A percentile compares a stretch with the other conserved stretches of the same genome.
phyloP scores from a whole-genome alignment of 2,113 vertebrate species.

The Alaudala cheleensis region DNA sequence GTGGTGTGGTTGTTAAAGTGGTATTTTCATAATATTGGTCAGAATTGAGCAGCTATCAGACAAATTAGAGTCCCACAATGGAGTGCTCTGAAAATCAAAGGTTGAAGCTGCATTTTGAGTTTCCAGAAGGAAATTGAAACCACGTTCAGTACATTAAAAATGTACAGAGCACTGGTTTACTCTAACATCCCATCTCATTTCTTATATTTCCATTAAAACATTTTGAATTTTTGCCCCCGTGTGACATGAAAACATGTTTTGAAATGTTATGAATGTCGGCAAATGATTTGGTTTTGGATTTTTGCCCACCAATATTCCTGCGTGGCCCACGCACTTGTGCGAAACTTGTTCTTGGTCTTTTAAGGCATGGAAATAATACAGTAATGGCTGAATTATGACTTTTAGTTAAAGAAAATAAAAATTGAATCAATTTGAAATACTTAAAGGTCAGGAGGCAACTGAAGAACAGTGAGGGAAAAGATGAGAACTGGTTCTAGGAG shows the following conservation, averaged over 20 bases:
- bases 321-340: not conserved
- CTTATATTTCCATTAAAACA: conserved; percentile 1
- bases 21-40: not conserved
- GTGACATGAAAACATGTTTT: conserved; percentile 22
- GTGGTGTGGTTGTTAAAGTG: not conserved
- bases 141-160: not conserved
- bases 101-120: not conserved
- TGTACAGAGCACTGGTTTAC: not conserved
- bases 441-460: not conserved
- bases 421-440: not conserved
- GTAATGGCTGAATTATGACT: not conserved
- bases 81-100: not conserved
- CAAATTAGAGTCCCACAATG: not conserved
- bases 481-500: not conserved
- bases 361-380: not conserved
- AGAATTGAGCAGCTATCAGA: not conserved
- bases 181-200: not conserved
- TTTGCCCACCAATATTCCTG: conserved; percentile 26
- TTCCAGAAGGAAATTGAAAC: not conserved
- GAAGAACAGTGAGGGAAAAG: not conserved
- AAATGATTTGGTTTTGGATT: not conserved
- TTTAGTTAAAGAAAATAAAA: not conserved
- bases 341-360: conserved; percentile 4
- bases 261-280: conserved; percentile 33
- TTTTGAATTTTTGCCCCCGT: not conserved